Conservation (phyloP, 2,888 invertebrate genomes). For the Autographa pulchrina region DNA sequence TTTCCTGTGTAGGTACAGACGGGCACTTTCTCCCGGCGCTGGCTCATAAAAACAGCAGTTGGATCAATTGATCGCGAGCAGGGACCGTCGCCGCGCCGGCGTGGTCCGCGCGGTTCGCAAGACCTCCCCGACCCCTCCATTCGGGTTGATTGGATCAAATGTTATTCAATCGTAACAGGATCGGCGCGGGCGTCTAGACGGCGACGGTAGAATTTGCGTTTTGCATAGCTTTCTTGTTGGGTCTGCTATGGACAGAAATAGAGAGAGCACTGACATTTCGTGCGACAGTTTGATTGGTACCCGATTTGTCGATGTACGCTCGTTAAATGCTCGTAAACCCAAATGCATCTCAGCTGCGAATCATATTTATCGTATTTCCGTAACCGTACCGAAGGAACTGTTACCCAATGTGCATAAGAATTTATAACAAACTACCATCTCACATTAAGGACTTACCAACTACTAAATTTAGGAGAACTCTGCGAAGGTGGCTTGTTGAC, state of each 20-base stretch:
- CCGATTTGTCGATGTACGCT: slow-evolving; percentile 77
- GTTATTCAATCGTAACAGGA: slow-evolving; percentile 85
- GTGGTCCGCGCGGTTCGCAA: slow-evolving; percentile 65
- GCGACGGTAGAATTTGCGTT: slow-evolving; percentile 86
- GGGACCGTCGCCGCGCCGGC: slow-evolving; percentile 64
- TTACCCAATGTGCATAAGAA: too few species aligned
- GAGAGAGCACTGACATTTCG: slow-evolving; percentile 86
- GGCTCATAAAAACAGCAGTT: slow-evolving; percentile 56
- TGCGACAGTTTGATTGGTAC: slow-evolving; percentile 79
- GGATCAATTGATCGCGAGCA: slow-evolving; percentile 77
- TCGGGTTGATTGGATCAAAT: slow-evolving; percentile 88
- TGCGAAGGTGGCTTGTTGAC: too few species aligned
- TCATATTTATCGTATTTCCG: slow-evolving; percentile 58
- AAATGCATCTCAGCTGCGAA: slow-evolving; percentile 51
- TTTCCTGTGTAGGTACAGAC: slow-evolving; percentile 32
- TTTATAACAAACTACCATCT: too few species aligned
- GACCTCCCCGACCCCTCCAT: slow-evolving; percentile 84
- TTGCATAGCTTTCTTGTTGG: slow-evolving; percentile 87
- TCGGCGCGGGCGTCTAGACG: slow-evolving; percentile 83
- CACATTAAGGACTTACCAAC: too few species aligned
- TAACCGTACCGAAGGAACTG: too few species aligned
- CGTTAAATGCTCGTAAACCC: slow-evolving; percentile 73
- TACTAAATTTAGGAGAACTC: too few species aligned
- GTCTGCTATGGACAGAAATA: slow-evolving; percentile 83
- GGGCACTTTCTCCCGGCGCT: slow-evolving; percentile 50